A percentile compares a stretch with the other conserved stretches of the same genome.
Conservation (phyloP, 2,888 invertebrate genomes). For the Drosophila formosana region DNA sequence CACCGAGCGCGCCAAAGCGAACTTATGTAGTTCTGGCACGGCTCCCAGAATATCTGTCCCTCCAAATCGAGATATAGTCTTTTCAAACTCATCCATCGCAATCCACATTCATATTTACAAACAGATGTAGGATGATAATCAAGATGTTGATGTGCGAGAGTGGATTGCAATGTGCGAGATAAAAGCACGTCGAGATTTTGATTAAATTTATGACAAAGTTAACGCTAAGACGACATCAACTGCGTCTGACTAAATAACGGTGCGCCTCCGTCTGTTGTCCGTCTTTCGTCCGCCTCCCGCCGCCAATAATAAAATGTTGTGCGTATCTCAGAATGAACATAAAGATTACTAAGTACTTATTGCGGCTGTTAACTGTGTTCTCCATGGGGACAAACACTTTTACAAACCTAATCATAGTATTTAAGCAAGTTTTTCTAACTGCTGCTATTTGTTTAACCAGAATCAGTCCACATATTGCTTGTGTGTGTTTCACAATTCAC, state of each 20-base stretch:
- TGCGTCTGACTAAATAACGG: constrained; percentile 18
- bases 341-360: constrained; percentile 52
- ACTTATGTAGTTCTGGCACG: background rate
- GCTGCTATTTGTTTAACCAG: background rate
- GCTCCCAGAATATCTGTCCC: constrained; percentile 8
- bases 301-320: constrained; percentile 41
- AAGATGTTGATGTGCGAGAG: background rate
- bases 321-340: constrained; percentile 46
- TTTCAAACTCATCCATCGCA: constrained; percentile 8
- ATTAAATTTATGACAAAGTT: constrained; percentile 77
- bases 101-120: constrained; percentile 17
- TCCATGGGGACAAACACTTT: background rate
- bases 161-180: constrained; percentile 21
- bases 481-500: constrained; percentile 40
- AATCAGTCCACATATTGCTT: background rate
- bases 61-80: constrained; percentile 22
- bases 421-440: background rate
- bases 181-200: constrained; percentile 60
- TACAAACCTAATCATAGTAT: background rate
- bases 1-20: background rate
- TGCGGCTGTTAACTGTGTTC: constrained; percentile 6
- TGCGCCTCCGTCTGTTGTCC: constrained; percentile 5
- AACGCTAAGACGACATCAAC: constrained; percentile 50
- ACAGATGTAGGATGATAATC: constrained; percentile 6
- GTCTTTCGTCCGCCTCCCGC: constrained; percentile 5